Percentiles rank a stretch among this genome's conserved stretches.
Conservation (phyloP, 2,888 invertebrate species). For the Leptopilina myrica region DNA sequence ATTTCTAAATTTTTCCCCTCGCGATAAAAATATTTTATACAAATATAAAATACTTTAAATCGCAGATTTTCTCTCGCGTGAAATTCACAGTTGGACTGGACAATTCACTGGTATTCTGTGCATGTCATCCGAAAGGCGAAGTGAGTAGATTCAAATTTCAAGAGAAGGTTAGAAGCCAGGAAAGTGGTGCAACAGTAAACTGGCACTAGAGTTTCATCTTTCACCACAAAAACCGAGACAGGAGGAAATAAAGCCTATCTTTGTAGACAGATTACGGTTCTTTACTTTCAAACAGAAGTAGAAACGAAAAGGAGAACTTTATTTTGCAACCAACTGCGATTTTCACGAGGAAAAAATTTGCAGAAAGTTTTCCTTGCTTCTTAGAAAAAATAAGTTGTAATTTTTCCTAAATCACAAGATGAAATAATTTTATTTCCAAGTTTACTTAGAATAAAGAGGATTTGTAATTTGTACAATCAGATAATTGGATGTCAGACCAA, state of each 20-base stretch:
- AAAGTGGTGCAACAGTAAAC: conserved; percentile 49
- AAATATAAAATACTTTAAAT: background rate
- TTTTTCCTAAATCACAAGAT: too few species aligned
- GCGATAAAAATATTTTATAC: background rate
- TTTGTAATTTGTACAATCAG: too few species aligned
- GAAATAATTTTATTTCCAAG: too few species aligned
- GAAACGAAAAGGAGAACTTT: background rate
- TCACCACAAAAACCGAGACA: conserved; percentile 45
- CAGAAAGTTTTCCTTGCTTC: background rate
- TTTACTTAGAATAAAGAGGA: too few species aligned
- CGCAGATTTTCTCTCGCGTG: background rate
- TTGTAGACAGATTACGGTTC: conserved; percentile 30
- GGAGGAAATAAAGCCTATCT: conserved; percentile 41
- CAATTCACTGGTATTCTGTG: conserved; percentile 15
- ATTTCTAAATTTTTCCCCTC: background rate
- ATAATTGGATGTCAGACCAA: too few species aligned
- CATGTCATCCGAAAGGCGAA: conserved; percentile 40
- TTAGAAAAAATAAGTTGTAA: too few species aligned
- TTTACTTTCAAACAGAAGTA: conserved; percentile 6
- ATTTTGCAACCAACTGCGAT: background rate
- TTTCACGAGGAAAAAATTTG: conserved; percentile 10
- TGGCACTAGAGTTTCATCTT: conserved; percentile 45
- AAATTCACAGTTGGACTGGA: background rate
- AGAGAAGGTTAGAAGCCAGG: conserved; percentile 47
- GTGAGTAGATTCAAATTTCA: conserved; percentile 43